Conservation (phyloP, 2,113 vertebrate genomes). For the Etheostoma cragini region DNA sequence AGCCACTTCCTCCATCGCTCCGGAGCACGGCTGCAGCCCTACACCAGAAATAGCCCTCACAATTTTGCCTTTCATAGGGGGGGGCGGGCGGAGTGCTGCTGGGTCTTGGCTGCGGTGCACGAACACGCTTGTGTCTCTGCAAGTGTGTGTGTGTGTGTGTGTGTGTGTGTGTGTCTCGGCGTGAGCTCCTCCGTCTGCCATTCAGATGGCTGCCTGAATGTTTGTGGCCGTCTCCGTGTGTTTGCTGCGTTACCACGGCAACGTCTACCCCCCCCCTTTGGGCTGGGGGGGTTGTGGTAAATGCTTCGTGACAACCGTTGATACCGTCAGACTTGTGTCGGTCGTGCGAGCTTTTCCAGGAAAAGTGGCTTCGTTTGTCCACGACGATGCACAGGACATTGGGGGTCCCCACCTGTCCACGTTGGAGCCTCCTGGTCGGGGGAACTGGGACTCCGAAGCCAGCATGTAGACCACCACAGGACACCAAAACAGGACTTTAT, state of each 20-base stretch:
- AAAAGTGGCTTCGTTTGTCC: too few species aligned
- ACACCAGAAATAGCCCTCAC: slow-evolving; percentile 78
- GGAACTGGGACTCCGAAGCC: not conserved
- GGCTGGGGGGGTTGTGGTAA: slow-evolving; percentile 35
- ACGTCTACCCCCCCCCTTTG: slow-evolving; percentile 15
- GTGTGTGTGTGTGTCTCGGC: slow-evolving; percentile 3
- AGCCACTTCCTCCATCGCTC: slow-evolving; percentile 71
- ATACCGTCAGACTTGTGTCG: too few species aligned
- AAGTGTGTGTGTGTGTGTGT: slow-evolving; percentile 10
- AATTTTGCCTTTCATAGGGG: slow-evolving; percentile 77
- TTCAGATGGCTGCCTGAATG: slow-evolving; percentile 52
- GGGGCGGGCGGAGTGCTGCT: slow-evolving; percentile 51
- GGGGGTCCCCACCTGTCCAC: too few species aligned
- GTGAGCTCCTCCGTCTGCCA: slow-evolving; percentile 9
- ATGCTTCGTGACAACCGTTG: not conserved
- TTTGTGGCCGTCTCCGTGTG: slow-evolving; percentile 52
- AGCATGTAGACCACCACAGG: not conserved
- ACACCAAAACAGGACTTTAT: not conserved
- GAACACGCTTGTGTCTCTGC: not conserved
- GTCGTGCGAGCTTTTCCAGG: too few species aligned
- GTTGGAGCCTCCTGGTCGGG: too few species aligned
- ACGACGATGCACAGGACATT: too few species aligned
- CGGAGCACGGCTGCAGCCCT: slow-evolving; percentile 56
- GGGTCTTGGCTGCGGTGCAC: slow-evolving; percentile 38
- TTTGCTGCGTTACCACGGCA: slow-evolving; percentile 53